Conservation (phyloP, 2,888 invertebrate genomes). For the Drosophila subquinaria region DNA sequence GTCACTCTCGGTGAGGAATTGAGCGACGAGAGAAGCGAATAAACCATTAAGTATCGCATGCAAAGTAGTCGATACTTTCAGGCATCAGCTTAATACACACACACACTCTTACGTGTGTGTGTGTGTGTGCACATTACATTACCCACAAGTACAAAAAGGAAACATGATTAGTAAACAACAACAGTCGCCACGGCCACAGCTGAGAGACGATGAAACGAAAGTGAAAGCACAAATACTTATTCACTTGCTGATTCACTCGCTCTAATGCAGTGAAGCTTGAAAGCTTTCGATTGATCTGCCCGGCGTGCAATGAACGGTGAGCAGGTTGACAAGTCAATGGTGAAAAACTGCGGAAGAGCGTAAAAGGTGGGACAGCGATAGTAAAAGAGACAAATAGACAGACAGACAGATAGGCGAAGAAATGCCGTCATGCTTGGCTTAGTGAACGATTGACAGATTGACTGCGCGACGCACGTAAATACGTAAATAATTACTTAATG, state of each 20-base stretch:
- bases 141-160: conserved; percentile 12
- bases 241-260: conserved; percentile 30
- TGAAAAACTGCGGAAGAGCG: conserved; percentile 59
- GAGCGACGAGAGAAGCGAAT: conserved; percentile 36
- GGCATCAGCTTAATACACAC: conserved; percentile 1
- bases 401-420: conserved; percentile 28
- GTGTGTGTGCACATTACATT: conserved; percentile 8
- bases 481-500: conserved; percentile 74
- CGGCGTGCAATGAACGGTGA: conserved; percentile 63
- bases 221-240: conserved; percentile 60
- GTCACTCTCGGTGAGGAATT: conserved; percentile 46
- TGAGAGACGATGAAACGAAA: conserved; percentile 52
- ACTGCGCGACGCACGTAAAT: conserved; percentile 56
- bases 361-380: conserved; percentile 4
- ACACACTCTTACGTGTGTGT: no score
- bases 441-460: conserved; percentile 59
- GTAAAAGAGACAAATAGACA: conserved; percentile 16
- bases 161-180: conserved; percentile 44
- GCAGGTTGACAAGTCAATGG: conserved; percentile 57
- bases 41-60: conserved; percentile 61
- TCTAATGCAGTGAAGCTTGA: conserved; percentile 43
- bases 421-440: conserved; percentile 56
- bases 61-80: conserved; percentile 56
- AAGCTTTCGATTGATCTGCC: conserved; percentile 69
- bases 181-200: conserved; percentile 22